These are phyloP conservation scores for Ditylenchus dipsaci DNA, from an alignment of 1,140 invertebrate species.

Conservation along the genomic window DNA sequence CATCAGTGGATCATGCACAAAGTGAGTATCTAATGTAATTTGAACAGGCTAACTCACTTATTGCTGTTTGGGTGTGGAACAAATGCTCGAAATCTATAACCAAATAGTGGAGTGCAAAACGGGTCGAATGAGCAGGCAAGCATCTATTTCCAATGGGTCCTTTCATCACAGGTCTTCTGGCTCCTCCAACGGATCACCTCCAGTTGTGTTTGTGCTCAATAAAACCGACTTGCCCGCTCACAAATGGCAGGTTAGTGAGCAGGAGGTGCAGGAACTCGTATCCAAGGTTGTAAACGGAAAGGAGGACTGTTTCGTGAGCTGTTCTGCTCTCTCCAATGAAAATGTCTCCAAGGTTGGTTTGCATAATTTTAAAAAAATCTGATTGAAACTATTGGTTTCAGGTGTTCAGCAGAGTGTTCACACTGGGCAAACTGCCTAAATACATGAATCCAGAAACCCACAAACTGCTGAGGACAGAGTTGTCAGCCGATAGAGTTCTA, in stretches of 20 bases:
- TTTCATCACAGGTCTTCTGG: not conserved
- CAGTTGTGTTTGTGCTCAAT: conserved; percentile 59
- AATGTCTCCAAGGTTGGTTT: conserved; percentile 36
- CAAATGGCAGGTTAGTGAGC: conserved; percentile 44
- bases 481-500: conserved; percentile 54
- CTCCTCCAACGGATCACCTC: conserved; percentile 28
- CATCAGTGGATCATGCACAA: too few relatives aligned
- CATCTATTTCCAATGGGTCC: conserved; percentile 10
- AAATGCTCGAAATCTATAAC: conserved; percentile 36
- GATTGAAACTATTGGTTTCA: conserved; percentile 43
- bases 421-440: conserved; percentile 58
- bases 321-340: conserved; percentile 30
- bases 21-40: too few relatives aligned
- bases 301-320: conserved; percentile 19
- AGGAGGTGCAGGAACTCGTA: conserved; percentile 44
- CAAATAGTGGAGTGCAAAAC: conserved; percentile 44
- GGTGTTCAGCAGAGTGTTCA: conserved; percentile 58
- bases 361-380: not conserved
- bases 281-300: conserved; percentile 6
- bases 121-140: conserved; percentile 8
- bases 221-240: conserved; percentile 57
- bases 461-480: conserved; percentile 53
- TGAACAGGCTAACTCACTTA: too few relatives aligned
- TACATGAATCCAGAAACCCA: conserved; percentile 61
- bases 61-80: conserved; percentile 29